Conservation (phyloP, 2,888 invertebrate species). For the Oscheius sp. region DNA sequence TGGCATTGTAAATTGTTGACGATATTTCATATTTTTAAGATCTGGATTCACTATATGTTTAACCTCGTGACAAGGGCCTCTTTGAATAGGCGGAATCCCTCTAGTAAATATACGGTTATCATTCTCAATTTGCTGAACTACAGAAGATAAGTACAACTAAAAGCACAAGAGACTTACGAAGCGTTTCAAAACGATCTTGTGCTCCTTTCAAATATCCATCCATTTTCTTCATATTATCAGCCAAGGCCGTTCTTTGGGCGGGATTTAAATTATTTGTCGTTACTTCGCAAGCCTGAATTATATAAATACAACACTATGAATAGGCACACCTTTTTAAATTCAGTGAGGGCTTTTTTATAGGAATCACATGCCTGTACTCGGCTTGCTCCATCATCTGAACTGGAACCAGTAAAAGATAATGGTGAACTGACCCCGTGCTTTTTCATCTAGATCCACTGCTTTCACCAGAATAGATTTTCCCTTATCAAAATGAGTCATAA, state of each 20-base stretch:
- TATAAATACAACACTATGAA: background rate
- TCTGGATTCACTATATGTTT: background rate
- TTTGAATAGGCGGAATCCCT: background rate
- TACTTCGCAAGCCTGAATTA: background rate
- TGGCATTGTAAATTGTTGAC: too few species aligned
- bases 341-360: conserved; percentile 14
- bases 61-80: too few species aligned
- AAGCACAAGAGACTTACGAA: background rate
- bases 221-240: background rate
- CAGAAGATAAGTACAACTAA: background rate
- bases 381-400: background rate
- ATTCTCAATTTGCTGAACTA: background rate
- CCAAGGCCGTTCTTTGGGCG: background rate
- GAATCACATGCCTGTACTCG: background rate
- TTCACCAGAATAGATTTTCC: conserved; percentile 5
- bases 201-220: conserved; percentile 1
- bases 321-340: conserved; percentile 6
- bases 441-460: conserved; percentile 25
- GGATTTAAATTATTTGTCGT: background rate
- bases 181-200: background rate
- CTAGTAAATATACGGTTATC: background rate
- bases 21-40: background rate
- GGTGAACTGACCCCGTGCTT: background rate
- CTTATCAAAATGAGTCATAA: conserved; percentile 1
- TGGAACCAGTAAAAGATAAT: background rate